Base-by-base conservation (phyloP, 2,113 vertebrate genomes). In the Cranoglanis bouderius region DNA sequence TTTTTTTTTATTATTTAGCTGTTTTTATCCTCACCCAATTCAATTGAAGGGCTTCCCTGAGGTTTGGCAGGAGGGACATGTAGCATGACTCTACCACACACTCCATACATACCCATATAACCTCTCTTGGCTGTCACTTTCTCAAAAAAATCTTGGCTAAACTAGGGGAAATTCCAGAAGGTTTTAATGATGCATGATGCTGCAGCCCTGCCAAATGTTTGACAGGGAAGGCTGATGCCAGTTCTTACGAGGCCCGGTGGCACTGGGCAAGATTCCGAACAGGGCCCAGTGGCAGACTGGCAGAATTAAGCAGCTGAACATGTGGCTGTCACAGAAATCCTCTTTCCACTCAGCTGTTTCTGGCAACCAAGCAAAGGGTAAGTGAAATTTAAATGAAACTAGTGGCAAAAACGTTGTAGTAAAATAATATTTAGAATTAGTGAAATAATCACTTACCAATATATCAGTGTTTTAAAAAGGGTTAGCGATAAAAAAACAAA, bases 221-320 rank as follows among this genome's bases (percentile, higher is more conserved):
- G 94, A 94, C 92, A 93, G 92, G 84, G 87, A 46, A 90, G 91
- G 65, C 90, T 88, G 92, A 88, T 85, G 93, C 90, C 89, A 89
- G 88, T 86, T 85, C 88, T 88, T 85, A 90, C 86, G 87, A 90
- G 91, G 93, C 90, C 92, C 90, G 91, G 92, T 94, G 92, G 93
- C 92, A 92, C 87, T 84, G 93, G 93, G 92, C 92, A 93, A 85
- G 90, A 90, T 87, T 93, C 93, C 90, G 93, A 92, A 92, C 92
- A 91, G 83, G 49, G 88, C 94, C 92, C 91, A 70, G 77, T 70
- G 88, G 92, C 89, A 89, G 87, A 89, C 87, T 91, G 91, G 91
- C 84, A 77, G 93, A 95, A 94, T 95, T 90, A 92, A 95, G 95
- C 95, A 94, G 94, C 89, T 86, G 91, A 93, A 92, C 94, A 94